Evolutionary conservation across 1,140 invertebrate species (phyloP), one percentile per base, ranked within the genome.

Genomic region (Megathymus violae): DNA sequence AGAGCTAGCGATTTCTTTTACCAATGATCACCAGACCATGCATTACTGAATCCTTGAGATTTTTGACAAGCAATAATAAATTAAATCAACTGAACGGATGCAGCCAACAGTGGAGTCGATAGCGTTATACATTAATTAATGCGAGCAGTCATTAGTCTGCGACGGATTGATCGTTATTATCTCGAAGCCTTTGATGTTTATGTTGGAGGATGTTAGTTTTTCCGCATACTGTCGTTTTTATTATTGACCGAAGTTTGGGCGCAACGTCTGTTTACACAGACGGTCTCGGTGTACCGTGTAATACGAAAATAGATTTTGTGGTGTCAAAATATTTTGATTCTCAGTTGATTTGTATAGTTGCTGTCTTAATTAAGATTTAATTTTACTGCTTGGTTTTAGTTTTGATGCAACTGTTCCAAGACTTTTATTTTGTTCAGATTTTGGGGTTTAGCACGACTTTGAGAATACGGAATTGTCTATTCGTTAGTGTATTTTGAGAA

Each of bases 181-280:
- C 71, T 62, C 47, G 43, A 46, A 31, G 46, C 70, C 80, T 90
- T 90, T 90, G 88, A 89, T 78, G 71, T 90, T 84, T 87, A 89
- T 78, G 60, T 73, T 48, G 60, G 74, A 87, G 85, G 88, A 90
- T 90, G 88, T 90, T 90, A 90, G 85, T 90, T 90, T 89, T 90
- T 90, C 85, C 88, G 85, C 83, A 86, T 79, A 87, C 74, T 90
- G 81, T 85, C 80, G 36, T 88, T 90, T 88, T 90, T 90, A 89
- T 88, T 84, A 88, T 88, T 88, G 88, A 81, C 80, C 79, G 86
- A 88, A 88, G 85, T 89, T 89, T 80, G 88, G 88, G 80, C 85
- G 76, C 75, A 71, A 71, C 76, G 78, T 82, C 76, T 90, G 85
- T 88, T 88, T 88, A 90, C 62, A 84, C 81, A 84, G 75, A 79